Conservation (phyloP, 2,113 vertebrate genomes). For the Xiphorhynchus elegans region DNA sequence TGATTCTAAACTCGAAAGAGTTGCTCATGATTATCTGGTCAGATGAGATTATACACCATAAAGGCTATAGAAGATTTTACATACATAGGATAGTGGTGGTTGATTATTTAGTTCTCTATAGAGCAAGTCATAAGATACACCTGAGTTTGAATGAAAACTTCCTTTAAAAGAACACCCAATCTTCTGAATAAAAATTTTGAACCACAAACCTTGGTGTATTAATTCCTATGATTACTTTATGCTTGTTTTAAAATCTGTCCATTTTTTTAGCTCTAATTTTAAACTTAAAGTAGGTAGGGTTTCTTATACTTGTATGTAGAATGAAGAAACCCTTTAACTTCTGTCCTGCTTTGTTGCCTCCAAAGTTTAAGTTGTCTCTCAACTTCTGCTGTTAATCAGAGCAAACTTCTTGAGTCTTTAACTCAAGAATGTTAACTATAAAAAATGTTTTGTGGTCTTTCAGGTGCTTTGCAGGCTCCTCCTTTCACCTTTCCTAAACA, state of each 20-base stretch:
- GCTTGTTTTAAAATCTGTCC: background rate
- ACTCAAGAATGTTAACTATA: background rate
- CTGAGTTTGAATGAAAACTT: background rate
- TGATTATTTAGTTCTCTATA: background rate
- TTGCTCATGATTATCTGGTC: background rate
- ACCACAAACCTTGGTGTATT: background rate
- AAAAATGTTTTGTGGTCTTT: background rate
- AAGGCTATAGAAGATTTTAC: background rate
- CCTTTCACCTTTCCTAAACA: background rate
- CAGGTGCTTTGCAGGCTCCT: background rate
- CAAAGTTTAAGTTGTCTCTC: background rate
- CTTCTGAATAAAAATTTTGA: background rate
- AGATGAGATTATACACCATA: background rate
- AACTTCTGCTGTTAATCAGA: background rate
- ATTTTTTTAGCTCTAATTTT: background rate
- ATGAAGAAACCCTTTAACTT: background rate
- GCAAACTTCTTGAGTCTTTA: background rate
- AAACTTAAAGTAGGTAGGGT: background rate
- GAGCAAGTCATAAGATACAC: background rate
- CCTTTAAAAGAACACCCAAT: background rate
- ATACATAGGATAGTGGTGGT: background rate
- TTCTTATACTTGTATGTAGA: background rate
- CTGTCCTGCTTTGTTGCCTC: background rate
- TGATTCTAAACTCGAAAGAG: background rate
- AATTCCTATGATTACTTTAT: background rate